Base-by-base conservation (phyloP, 2,888 invertebrate genomes). In the Timema cristinae region DNA sequence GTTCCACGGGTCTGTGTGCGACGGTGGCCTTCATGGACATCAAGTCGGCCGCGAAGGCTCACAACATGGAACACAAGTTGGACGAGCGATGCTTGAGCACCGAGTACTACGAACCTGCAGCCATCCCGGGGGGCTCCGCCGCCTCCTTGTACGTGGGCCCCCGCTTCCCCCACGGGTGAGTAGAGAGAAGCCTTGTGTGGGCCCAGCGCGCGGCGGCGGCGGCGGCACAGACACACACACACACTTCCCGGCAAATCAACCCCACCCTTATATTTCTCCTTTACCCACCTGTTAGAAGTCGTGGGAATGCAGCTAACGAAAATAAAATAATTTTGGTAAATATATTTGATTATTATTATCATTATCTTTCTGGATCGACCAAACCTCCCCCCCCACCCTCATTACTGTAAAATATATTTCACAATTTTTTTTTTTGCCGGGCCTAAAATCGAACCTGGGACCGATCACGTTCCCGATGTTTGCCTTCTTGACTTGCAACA, bases 11-110 rank as follows among this genome's bases (percentile, higher is more conserved):
- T 82, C 86, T 90, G 83, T 92, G 92, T 86, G 94, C 93, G 84
- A 92, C 93, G 83, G 93, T 94, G 85, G 93, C 94, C 85, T 96
- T 96, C 88, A 95, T 95, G 90, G 96, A 97, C 88, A 95, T 96
- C 87, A 94, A 94, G 86, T 95, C 95, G 81, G 96, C 96, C 82
- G 91, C 94, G 82, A 96, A 95, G 86, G 94, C 96, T 78, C 94
- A 95, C 85, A 92, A 92, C 83, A 90, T 90, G 80, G 94, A 95
- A 83, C 94, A 95, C 85, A 91, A 91, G 82, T 83, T 95, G 84
- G 94, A 94, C 83, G 94, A 94, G 81, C 87, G 92, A 81, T 89
- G 91, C 80, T 90, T 94, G 85, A 92, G 92, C 83, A 95, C 93
- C 80, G 93, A 94, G 84, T 95, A 95, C 86, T 94, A 94, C 86